Percentiles rank a stretch among this genome's conserved stretches.
These are phyloP conservation scores for Oryctes rhinoceros DNA, from an alignment of 1,140 invertebrate genomes.

Conservation along the genomic window DNA sequence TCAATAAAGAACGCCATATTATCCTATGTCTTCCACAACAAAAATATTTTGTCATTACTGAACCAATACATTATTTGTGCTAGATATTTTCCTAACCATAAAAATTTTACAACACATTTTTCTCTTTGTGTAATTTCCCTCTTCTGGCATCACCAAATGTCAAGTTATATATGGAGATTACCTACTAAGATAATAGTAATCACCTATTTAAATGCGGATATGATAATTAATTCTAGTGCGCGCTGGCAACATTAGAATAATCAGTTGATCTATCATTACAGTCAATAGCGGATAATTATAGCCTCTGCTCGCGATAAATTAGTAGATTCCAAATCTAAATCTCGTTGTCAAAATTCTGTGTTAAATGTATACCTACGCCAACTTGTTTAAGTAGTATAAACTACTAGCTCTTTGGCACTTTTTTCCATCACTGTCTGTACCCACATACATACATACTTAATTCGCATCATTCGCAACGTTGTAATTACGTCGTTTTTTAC, in stretches of 20 bases:
- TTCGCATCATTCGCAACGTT: slow-evolving; percentile 1
- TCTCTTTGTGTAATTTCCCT: too few species aligned
- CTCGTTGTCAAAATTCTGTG: background rate
- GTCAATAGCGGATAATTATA: slow-evolving; percentile 5
- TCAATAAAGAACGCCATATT: too few species aligned
- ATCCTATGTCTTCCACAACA: too few species aligned
- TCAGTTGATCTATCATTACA: slow-evolving; percentile 6
- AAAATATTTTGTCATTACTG: too few species aligned
- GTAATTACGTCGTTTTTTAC: slow-evolving; percentile 30
- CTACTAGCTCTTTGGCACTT: background rate
- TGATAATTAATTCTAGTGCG: background rate
- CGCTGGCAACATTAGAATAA: background rate
- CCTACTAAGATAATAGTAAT: background rate
- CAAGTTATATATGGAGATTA: background rate
- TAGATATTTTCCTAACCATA: too few species aligned
- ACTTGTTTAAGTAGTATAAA: background rate
- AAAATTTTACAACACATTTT: too few species aligned
- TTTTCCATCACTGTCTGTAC: background rate
- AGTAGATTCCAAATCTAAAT: too few species aligned
- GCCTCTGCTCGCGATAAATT: background rate
- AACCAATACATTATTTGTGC: too few species aligned
- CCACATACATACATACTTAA: background rate
- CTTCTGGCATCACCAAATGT: too few species aligned
- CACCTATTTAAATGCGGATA: background rate
- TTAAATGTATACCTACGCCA: background rate